A percentile compares a stretch with the other conserved stretches of the same genome.
phyloP scores from a whole-genome alignment of 2,888 invertebrate species.

The Aplocera efformata region DNA sequence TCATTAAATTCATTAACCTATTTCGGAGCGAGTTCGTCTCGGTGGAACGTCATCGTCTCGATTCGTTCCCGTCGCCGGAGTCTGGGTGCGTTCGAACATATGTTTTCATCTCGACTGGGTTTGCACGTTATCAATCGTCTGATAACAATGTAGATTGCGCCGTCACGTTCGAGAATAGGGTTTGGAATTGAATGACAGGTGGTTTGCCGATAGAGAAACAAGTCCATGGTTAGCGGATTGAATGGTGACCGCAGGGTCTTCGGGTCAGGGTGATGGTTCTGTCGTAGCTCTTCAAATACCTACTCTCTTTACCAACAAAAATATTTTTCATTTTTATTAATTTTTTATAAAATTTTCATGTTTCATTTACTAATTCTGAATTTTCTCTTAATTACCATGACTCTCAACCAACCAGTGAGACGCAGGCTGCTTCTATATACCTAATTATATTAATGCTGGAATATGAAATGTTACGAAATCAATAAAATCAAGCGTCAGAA shows the following conservation, averaged over 20 bases:
- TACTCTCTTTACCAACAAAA: slow-evolving; percentile 1
- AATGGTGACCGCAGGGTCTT: slow-evolving; percentile 49
- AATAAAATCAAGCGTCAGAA: no score
- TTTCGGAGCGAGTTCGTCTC: slow-evolving; percentile 23
- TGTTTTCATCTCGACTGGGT: slow-evolving; percentile 46
- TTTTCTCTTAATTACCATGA: no score
- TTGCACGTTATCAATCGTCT: slow-evolving; percentile 57
- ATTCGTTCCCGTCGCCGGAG: slow-evolving; percentile 26
- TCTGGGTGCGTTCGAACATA: slow-evolving; percentile 35
- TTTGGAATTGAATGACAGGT: slow-evolving; percentile 38
- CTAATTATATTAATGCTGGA: no score
- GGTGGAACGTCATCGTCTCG: slow-evolving; percentile 24
- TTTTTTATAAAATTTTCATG: background rate
- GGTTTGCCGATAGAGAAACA: slow-evolving; percentile 49
- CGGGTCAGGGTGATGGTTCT: slow-evolving; percentile 54
- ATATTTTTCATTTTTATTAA: slow-evolving; percentile 7
- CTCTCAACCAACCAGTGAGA: no score
- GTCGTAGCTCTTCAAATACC: slow-evolving; percentile 25
- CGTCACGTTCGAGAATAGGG: slow-evolving; percentile 41
- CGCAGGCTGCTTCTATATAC: no score
- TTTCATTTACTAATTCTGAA: no score
- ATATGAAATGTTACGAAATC: no score
- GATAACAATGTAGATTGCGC: slow-evolving; percentile 64
- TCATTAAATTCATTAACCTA: slow-evolving; percentile 22
- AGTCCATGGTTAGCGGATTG: slow-evolving; percentile 62